Evolutionary conservation across 2,888 invertebrate genomes (phyloP), one percentile per base, ranked within the genome.

Genomic region (Thalpophila matura): DNA sequence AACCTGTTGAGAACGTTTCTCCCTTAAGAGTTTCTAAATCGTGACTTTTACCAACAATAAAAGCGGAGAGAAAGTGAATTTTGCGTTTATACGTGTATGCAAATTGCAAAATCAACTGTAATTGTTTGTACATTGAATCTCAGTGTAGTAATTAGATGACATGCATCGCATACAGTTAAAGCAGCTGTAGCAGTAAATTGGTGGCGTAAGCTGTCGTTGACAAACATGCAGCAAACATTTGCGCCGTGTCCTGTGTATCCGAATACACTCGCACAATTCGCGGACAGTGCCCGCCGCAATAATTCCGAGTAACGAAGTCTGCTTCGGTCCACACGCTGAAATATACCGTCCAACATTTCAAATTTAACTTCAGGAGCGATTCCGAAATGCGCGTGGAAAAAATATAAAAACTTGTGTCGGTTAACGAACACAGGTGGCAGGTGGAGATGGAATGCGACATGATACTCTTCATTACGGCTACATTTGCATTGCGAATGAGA

Each of bases 271-370:
- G 43, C 49, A 63, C 57, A 61, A 64, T 65, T 68, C 59, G 29
- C 50, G 69, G 74, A 80, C 75, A 72, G 59, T 66, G 76, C 72
- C 75, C 56, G 75, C 82, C 77, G 74, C 80, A 78, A 82, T 83
- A 77, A 83, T 80, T 76, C 74, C 60, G 67, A 71, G 72, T 77
- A 79, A 77, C 80, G 74, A 84, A 81, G 74, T 78, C 78, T 51
- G 56, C 56, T 59, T 50, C 60, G 31, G 50, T 40, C 38, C 71
- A 56, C 57, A 60, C 47, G 24, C 61, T 77, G 70, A 81, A 80
- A 85, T 79, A 81, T 83, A 66, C 74, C 67, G 64, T 64, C 55
- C 67, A 74, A 79, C 79, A 79, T 79, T 83, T 82, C 72, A 79
- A 83, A 81, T 72, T 76, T 62, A 79, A 79, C 78, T 81, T 72